These are phyloP conservation scores for Minunthozetes semirufus DNA, from an alignment of 2,888 invertebrate genomes.

Conservation along the genomic window DNA sequence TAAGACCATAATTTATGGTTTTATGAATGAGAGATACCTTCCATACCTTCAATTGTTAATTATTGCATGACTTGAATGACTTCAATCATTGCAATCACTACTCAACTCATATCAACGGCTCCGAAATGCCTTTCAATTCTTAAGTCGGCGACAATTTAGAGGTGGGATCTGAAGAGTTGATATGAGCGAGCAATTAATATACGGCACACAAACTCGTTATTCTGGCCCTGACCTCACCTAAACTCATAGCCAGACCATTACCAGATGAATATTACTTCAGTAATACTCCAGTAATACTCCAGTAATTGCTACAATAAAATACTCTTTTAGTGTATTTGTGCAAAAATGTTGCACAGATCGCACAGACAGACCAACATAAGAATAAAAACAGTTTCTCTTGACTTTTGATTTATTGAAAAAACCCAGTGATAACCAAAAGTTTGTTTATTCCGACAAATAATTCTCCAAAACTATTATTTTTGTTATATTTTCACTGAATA, in stretches of 20 bases:
- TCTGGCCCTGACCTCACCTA: conserved; percentile 18
- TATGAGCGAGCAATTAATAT: not conserved
- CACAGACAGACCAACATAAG: too few relatives aligned
- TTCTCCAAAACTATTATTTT: too few relatives aligned
- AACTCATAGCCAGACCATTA: not conserved
- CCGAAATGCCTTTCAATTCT: not conserved
- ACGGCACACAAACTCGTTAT: conserved; percentile 8
- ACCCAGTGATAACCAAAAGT: too few relatives aligned
- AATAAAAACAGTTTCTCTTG: too few relatives aligned
- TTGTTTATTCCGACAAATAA: too few relatives aligned
- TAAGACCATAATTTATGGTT: conserved; percentile 16
- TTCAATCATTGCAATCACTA: not conserved
- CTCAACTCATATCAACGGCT: not conserved
- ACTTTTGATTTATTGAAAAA: too few relatives aligned
- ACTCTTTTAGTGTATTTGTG: not conserved
- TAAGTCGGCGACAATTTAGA: conserved; percentile 1
- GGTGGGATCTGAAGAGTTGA: conserved; percentile 20
- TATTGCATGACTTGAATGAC: conserved; percentile 29
- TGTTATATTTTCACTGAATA: too few relatives aligned
- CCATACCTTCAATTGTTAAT: conserved; percentile 5
- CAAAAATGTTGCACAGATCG: too few relatives aligned
- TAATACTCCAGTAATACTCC: not conserved
- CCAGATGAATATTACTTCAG: not conserved
- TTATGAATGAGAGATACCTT: conserved; percentile 13
- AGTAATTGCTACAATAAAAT: not conserved